These are phyloP conservation scores for Lophura nycthemera DNA, from an alignment of 2,113 vertebrate species.

Conservation along the genomic window DNA sequence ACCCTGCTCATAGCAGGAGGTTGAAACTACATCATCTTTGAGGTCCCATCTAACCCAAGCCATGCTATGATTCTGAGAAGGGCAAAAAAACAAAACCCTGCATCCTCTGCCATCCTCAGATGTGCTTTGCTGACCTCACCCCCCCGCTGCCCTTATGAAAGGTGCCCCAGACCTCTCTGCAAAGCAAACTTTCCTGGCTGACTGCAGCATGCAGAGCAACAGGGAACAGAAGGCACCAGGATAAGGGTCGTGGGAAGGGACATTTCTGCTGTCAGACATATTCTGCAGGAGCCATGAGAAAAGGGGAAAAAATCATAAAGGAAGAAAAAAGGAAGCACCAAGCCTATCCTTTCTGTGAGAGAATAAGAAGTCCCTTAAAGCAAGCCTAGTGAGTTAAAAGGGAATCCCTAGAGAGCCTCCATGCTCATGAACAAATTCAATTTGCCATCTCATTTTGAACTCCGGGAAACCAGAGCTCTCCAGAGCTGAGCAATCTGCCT, in stretches of 20 bases:
- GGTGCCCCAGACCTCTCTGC: neutral
- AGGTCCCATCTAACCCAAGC: too few relatives aligned
- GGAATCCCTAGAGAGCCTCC: conserved; percentile 53
- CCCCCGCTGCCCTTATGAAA: neutral
- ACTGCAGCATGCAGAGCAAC: neutral
- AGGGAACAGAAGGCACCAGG: accelerated
- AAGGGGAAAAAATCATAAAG: neutral
- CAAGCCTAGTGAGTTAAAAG: conserved; percentile 58
- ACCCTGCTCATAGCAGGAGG: too few relatives aligned
- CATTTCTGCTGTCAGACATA: neutral
- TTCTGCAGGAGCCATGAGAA: neutral
- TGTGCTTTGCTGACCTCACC: neutral
- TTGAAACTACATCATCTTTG: too few relatives aligned
- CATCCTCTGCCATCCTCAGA: neutral
- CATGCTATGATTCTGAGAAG: too few relatives aligned
- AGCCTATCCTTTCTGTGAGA: neutral
- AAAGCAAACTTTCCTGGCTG: accelerated
- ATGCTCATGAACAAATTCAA: conserved; percentile 56
- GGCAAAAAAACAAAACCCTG: neutral
- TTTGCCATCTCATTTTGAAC: conserved; percentile 54
- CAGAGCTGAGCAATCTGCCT: neutral
- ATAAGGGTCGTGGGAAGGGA: accelerated
- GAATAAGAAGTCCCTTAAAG: conserved; percentile 38
- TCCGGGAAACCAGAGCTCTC: conserved; percentile 19
- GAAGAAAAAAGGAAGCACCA: neutral